Evolutionary conservation across 2,113 vertebrate species (phyloP).

Genomic region (Zosterops lateralis): DNA sequence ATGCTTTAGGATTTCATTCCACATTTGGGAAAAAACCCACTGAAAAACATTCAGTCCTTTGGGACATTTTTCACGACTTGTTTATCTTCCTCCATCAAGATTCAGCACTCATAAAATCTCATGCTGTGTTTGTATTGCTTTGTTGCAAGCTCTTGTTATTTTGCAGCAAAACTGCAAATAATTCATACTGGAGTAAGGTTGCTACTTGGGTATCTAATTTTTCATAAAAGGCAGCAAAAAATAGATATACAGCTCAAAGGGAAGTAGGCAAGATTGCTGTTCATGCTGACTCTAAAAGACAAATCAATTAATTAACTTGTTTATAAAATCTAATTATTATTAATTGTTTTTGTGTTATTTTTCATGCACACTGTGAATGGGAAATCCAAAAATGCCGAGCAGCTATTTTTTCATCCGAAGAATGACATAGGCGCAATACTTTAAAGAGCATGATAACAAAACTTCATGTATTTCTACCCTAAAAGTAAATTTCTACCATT

Average conservation of each 20-base stretch:
- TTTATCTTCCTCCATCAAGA: neutral
- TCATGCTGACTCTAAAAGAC: neutral
- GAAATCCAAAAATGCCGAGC: neutral
- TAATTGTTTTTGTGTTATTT: neutral
- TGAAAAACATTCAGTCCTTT: neutral
- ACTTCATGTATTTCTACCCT: neutral
- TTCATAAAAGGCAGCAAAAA: neutral
- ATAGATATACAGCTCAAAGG: neutral
- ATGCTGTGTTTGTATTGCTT: neutral
- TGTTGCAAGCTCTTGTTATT: neutral
- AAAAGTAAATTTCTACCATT: neutral
- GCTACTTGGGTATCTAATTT: neutral
- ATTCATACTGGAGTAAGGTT: neutral
- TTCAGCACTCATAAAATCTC: neutral
- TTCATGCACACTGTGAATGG: neutral
- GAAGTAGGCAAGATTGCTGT: neutral
- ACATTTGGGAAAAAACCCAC: neutral
- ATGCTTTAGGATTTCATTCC: conserved; percentile 18
- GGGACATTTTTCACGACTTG: neutral
- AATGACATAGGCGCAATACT: neutral
- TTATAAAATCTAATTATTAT: neutral
- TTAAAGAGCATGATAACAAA: neutral
- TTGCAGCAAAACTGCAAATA: neutral
- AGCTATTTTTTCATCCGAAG: neutral
- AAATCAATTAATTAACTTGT: neutral